Evolutionary conservation across 30 jellyfish, hydroid and myxozoan species (phyloP).

Genomic region (Aurelia aurita): DNA sequence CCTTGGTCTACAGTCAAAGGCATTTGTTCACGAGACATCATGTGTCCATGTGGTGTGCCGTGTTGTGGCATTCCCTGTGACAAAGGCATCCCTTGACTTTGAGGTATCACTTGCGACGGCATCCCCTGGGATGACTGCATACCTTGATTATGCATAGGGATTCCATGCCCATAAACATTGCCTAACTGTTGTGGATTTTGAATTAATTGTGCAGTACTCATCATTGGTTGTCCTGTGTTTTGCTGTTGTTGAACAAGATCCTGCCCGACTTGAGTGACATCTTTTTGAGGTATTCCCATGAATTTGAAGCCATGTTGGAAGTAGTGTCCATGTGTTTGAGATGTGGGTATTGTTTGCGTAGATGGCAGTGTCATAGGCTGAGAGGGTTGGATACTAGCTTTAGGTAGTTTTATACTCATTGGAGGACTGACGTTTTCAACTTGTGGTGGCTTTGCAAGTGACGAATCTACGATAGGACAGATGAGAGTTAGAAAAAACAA

Average conservation of each 20-base stretch:
- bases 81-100: constrained; percentile 47
- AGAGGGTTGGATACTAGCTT: constrained; percentile 8
- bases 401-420: neutral
- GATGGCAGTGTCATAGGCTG: constrained; percentile 32
- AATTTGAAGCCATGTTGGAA: constrained; percentile 41
- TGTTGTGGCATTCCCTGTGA: too few species aligned
- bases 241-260: constrained; percentile 28
- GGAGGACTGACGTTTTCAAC: constrained; percentile 72
- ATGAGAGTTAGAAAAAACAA: neutral
- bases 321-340: constrained; percentile 43
- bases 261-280: constrained; percentile 24
- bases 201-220: constrained; percentile 12
- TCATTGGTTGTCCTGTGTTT: constrained; percentile 11
- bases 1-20: constrained; percentile 48
- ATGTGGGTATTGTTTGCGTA: constrained; percentile 11
- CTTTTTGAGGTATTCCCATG: constrained; percentile 31
- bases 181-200: constrained; percentile 54
- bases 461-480: constrained; percentile 27
- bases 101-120: constrained; percentile 15
- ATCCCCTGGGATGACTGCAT: constrained; percentile 43
- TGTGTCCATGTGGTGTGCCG: constrained; percentile 49
- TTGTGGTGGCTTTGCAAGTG: constrained; percentile 48
- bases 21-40: constrained; percentile 47
- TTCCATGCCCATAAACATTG: constrained; percentile 35
- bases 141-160: constrained; percentile 13